phyloP scores from a whole-genome alignment of 2,113 vertebrate species.

The Callospermophilus lateralis region DNA sequence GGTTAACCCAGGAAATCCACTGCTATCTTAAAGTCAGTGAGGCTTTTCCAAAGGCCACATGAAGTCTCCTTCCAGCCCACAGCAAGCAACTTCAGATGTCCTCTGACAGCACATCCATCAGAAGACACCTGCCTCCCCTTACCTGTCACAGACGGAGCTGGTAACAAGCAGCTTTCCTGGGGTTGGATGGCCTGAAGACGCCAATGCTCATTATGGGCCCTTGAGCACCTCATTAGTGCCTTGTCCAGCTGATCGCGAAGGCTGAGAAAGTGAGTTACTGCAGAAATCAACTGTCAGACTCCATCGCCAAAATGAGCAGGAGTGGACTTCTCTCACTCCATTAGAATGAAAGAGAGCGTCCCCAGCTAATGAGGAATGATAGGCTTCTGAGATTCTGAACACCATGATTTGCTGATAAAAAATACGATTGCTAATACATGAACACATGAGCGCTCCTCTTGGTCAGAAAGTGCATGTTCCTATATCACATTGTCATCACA shows the following conservation, averaged over 20 bases:
- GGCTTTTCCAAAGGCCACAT: neutral
- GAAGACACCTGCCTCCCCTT: neutral
- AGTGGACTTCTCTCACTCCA: neutral
- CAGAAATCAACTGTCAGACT: neutral
- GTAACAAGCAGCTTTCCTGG: neutral
- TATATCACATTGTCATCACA: neutral
- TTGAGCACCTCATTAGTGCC: neutral
- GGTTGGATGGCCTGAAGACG: neutral
- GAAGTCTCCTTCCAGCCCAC: neutral
- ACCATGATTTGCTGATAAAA: neutral
- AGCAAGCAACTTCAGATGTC: neutral
- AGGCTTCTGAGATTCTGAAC: too few relatives aligned
- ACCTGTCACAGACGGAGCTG: neutral
- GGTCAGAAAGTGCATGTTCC: neutral
- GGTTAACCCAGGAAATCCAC: neutral
- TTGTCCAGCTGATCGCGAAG: neutral
- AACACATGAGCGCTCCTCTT: too few relatives aligned
- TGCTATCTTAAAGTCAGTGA: neutral
- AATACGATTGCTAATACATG: neutral
- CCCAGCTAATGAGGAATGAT: neutral
- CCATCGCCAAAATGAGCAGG: neutral
- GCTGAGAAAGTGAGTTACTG: neutral
- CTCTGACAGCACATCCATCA: neutral
- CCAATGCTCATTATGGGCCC: neutral
- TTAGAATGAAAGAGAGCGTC: neutral